phyloP scores from a whole-genome alignment of 2,888 invertebrate genomes.

The Pyrochroa serraticornis region DNA sequence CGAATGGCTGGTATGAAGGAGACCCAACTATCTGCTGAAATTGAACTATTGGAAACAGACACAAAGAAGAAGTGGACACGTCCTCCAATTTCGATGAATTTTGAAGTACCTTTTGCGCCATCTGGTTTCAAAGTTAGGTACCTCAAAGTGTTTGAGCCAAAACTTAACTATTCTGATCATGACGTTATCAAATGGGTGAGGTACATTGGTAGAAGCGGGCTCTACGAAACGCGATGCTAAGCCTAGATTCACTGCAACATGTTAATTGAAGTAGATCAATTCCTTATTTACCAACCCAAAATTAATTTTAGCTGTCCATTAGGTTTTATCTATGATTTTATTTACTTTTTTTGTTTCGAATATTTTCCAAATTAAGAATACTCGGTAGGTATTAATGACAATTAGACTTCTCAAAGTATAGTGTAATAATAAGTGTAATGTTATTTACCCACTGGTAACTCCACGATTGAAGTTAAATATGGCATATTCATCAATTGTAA shows the following conservation, averaged over 20 bases:
- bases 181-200: constrained; percentile 99
- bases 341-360: too few relatives aligned
- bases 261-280: too few relatives aligned
- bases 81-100: constrained; percentile 99
- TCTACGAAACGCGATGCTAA: constrained; percentile 98
- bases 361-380: too few relatives aligned
- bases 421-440: too few relatives aligned
- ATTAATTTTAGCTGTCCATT: too few relatives aligned
- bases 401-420: too few relatives aligned
- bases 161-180: constrained; percentile 99
- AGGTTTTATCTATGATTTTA: too few relatives aligned
- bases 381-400: too few relatives aligned
- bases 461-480: too few relatives aligned
- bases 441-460: too few relatives aligned
- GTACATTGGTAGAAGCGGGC: constrained; percentile 98
- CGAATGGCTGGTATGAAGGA: constrained; percentile 99
- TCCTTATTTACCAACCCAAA: too few relatives aligned
- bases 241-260: neutral
- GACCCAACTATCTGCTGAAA: constrained; percentile 98
- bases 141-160: constrained; percentile 98
- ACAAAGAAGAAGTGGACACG: constrained; percentile 99
- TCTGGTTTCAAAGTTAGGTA: constrained; percentile 99
- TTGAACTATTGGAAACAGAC: constrained; percentile 96
- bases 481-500: too few relatives aligned
- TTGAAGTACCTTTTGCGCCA: constrained; percentile 99